Evolutionary conservation across 2,888 invertebrate genomes (phyloP), one percentile per base, ranked within the genome.

Genomic region (Zhuqinia jingwanae): DNA sequence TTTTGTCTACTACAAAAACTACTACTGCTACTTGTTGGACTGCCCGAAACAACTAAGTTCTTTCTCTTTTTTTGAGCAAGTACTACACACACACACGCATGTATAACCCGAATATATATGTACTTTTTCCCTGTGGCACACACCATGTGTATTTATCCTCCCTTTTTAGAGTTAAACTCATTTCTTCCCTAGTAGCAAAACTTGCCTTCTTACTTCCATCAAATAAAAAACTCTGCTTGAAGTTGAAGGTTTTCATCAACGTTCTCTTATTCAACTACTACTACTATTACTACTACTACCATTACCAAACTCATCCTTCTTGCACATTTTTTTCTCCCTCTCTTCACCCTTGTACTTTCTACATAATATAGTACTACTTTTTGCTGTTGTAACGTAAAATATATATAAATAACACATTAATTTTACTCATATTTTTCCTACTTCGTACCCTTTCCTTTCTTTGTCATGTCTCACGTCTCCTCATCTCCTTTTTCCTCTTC

Each of bases 201-300:
- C n/a, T n/a, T n/a, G 13, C 30, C 17, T 6, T 30, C 5, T 6
- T 30, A n/a, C 45, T 36, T 36, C 36, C 36, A 36, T 36, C 36
- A 36, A 36, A n/a, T 8, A 42, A 42, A n/a, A n/a, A n/a, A 70
- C 70, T 25, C 15, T 50, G 47, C 25, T 70, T 70, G 47, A 70
- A 47, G 70, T 50, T 47, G 70, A 70, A 70, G 50, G 70, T 70
- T 50, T 75, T 56, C 75, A 75, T 53, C 75, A 65, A 20, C 68
- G 60, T 65, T 45, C 53, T 79, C 68, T 53, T 45, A 10, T 65
- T 79, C 65, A 75, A 27, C n/a, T 45, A 36, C 8, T 20, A 11
- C 15, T 15, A 68, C n/a, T n/a, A n/a, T n/a, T n/a, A n/a, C n/a
- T n/a, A n/a, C n/a, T n/a, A 36, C 36, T 36, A 36, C 36, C 36